These are phyloP conservation scores for Microplitis deprimator DNA, from an alignment of 2,888 invertebrate species.

Conservation along the genomic window DNA sequence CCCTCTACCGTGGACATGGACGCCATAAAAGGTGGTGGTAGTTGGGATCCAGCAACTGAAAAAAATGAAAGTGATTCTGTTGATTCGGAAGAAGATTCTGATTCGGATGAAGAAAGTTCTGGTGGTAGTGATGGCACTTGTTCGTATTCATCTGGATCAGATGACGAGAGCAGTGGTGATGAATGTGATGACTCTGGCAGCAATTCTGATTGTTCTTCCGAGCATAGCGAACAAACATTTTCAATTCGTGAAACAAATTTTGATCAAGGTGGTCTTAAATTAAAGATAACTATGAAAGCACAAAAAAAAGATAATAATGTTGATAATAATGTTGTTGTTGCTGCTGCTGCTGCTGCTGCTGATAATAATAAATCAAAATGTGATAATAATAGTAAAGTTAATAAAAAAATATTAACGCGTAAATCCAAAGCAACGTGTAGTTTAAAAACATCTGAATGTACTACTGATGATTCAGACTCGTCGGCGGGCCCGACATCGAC, in stretches of 20 bases:
- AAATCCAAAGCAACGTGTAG: constrained; percentile 47
- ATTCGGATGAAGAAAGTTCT: constrained; percentile 71
- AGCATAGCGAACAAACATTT: constrained; percentile 71
- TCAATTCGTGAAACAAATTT: constrained; percentile 73
- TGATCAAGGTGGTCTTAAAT: constrained; percentile 72
- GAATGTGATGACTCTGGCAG: constrained; percentile 66
- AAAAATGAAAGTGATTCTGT: constrained; percentile 67
- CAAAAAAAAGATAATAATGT: constrained; percentile 67
- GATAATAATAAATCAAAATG: constrained; percentile 55
- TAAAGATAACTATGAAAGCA: constrained; percentile 73
- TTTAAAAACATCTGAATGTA: constrained; percentile 55
- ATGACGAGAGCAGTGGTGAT: constrained; percentile 67
- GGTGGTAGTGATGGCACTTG: constrained; percentile 69
- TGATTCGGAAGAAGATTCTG: constrained; percentile 72
- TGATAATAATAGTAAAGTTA: constrained; percentile 59
- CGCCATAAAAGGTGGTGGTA: constrained; percentile 75
- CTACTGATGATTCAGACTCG: constrained; percentile 66
- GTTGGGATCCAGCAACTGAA: constrained; percentile 68
- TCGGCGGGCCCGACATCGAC: constrained; percentile 53
- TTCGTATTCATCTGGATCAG: constrained; percentile 69
- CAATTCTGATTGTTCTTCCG: constrained; percentile 73
- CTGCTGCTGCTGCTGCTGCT: not conserved
- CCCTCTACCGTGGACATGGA: constrained; percentile 80
- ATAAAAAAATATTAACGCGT: constrained; percentile 55
- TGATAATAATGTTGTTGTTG: constrained; percentile 45